These are phyloP conservation scores for Junco hyemalis DNA, from an alignment of 2,113 vertebrate genomes.

Conservation along the genomic window DNA sequence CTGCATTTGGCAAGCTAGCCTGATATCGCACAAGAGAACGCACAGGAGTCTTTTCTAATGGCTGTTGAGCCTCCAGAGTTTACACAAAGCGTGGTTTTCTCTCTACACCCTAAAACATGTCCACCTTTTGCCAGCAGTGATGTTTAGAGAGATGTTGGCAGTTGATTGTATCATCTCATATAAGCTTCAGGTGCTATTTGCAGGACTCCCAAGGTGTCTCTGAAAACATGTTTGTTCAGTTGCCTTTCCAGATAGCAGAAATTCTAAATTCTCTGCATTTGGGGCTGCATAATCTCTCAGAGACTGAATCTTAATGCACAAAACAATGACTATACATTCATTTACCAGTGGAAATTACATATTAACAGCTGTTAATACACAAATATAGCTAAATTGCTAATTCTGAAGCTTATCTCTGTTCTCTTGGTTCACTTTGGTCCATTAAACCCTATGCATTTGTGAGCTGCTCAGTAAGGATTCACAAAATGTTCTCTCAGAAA, in stretches of 20 bases:
- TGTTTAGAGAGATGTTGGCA: neutral
- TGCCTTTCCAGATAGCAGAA: neutral
- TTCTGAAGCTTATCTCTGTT: neutral
- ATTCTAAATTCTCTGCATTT: neutral
- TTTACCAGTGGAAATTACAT: neutral
- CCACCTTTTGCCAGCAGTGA: neutral
- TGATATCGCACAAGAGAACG: neutral
- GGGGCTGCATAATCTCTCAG: neutral
- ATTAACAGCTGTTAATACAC: neutral
- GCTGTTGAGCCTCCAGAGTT: neutral
- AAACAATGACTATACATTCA: neutral
- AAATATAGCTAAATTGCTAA: neutral
- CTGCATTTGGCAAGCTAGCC: neutral
- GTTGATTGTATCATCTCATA: neutral
- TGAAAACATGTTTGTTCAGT: neutral
- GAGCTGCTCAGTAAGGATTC: neutral
- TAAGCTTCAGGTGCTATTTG: neutral
- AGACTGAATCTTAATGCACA: neutral
- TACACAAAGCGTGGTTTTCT: neutral
- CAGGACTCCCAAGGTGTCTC: neutral
- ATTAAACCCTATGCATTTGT: neutral
- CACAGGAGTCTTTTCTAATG: neutral
- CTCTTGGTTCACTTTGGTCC: neutral
- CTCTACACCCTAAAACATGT: neutral
- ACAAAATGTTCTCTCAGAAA: neutral